Conservation (phyloP, 2,113 vertebrate genomes). For the mouse (Mus musculus) region DNA sequence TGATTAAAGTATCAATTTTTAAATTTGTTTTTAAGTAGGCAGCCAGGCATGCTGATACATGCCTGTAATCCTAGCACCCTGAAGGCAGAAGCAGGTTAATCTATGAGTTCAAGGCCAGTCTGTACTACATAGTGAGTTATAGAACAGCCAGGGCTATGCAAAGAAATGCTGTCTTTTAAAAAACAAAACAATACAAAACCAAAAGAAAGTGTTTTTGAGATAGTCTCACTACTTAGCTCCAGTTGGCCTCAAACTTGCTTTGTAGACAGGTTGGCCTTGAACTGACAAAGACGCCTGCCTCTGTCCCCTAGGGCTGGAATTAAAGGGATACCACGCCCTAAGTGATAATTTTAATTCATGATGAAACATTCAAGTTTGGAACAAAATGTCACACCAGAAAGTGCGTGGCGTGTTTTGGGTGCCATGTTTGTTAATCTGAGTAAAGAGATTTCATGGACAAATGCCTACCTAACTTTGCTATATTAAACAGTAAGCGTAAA, state of each 20-base stretch:
- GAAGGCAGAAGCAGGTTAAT: not conserved
- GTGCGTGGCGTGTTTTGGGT: not conserved
- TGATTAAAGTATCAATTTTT: not conserved
- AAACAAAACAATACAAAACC: not conserved
- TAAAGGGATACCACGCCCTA: not conserved
- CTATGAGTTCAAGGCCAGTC: not conserved
- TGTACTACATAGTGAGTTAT: not conserved
- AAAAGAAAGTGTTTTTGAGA: not conserved
- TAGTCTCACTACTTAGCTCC: not conserved
- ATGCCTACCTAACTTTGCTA: not conserved
- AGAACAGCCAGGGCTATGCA: not conserved
- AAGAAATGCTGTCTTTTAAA: not conserved
- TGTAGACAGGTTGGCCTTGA: not conserved
- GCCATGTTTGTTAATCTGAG: not conserved
- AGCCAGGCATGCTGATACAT: not conserved
- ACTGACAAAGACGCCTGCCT: not conserved
- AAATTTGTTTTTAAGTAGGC: not conserved
- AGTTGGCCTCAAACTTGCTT: not conserved
- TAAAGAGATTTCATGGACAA: rapidly evolving
- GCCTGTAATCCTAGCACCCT: not conserved
- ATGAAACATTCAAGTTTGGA: slow-evolving; percentile 9
- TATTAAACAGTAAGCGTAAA: not conserved
- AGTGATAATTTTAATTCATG: slow-evolving; percentile 9
- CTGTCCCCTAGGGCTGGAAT: not conserved
- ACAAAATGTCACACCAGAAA: not conserved